Conservation (phyloP, 1,140 invertebrate species). For the Hylyphantes graminicola region DNA sequence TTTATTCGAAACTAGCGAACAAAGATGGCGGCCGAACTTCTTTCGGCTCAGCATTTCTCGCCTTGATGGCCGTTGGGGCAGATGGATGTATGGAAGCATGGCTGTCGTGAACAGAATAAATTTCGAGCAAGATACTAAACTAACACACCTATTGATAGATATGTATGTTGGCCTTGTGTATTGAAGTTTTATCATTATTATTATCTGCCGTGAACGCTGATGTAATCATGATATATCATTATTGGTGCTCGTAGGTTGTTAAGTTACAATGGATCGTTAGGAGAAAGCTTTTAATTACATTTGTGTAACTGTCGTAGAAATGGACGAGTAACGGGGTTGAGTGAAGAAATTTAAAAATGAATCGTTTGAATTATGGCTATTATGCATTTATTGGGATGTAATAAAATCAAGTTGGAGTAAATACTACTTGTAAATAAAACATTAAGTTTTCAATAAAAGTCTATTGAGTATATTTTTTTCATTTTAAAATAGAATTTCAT, state of each 20-base stretch:
- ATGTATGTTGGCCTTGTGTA: conserved; percentile 52
- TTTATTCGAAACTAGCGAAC: neutral
- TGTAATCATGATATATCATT: conserved; percentile 57
- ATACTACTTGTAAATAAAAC: too few relatives aligned
- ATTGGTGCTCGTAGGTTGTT: conserved; percentile 18
- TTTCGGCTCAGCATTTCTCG: conserved; percentile 27
- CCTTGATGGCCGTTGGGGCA: conserved; percentile 8
- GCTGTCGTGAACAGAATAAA: conserved; percentile 51
- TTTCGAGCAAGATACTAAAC: conserved; percentile 50
- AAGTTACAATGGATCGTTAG: conserved; percentile 23
- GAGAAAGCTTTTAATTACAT: conserved; percentile 13
- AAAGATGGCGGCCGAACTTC: conserved; percentile 39
- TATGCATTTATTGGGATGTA: too few relatives aligned
- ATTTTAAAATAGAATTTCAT: too few relatives aligned
- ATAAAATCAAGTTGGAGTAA: too few relatives aligned
- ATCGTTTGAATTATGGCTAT: too few relatives aligned
- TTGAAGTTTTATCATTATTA: conserved; percentile 54
- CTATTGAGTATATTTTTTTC: too few relatives aligned
- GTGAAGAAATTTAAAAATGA: too few relatives aligned
- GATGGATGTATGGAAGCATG: conserved; percentile 45
- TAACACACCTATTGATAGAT: conserved; percentile 58
- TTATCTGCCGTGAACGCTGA: conserved; percentile 35
- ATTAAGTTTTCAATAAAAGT: too few relatives aligned
- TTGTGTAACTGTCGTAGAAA: neutral
- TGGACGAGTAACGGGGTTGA: too few relatives aligned